A percentile compares a stretch with the other conserved stretches of the same genome.
phyloP scores from a whole-genome alignment of 2,888 invertebrate species.

The Tachina grossa region DNA sequence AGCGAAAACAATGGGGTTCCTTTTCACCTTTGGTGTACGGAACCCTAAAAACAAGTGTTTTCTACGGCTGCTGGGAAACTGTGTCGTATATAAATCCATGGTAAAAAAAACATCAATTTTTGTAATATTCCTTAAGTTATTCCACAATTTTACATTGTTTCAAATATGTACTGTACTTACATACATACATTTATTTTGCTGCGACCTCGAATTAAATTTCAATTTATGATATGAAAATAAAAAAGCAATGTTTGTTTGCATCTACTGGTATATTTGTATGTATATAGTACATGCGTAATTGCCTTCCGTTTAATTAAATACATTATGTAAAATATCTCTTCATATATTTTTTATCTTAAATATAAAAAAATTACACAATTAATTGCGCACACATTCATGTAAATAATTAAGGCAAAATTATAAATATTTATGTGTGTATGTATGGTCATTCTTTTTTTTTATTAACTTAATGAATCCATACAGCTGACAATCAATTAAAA shows the following conservation, averaged over 20 bases:
- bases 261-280: no score
- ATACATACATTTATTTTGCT: background rate
- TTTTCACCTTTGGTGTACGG: no score
- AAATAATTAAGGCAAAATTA: conserved; percentile 17
- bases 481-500: conserved; percentile 65
- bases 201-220: conserved; percentile 1
- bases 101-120: no score
- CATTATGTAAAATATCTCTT: conserved; percentile 19
- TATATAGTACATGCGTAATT: background rate
- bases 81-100: no score
- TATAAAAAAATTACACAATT: background rate
- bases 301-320: conserved; percentile 49
- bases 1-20: no score
- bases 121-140: no score
- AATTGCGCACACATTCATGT: background rate
- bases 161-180: no score
- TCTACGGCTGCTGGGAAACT: no score
- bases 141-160: no score
- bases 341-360: background rate
- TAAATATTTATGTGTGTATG: background rate
- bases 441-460: background rate
- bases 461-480: conserved; percentile 49
- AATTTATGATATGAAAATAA: conserved; percentile 25
- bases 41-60: no score
- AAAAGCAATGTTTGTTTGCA: conserved; percentile 2